Evolutionary conservation across 37 sponge, comb jelly and placozoan genomes (phyloP).

Genomic region (Beroe ovata): DNA sequence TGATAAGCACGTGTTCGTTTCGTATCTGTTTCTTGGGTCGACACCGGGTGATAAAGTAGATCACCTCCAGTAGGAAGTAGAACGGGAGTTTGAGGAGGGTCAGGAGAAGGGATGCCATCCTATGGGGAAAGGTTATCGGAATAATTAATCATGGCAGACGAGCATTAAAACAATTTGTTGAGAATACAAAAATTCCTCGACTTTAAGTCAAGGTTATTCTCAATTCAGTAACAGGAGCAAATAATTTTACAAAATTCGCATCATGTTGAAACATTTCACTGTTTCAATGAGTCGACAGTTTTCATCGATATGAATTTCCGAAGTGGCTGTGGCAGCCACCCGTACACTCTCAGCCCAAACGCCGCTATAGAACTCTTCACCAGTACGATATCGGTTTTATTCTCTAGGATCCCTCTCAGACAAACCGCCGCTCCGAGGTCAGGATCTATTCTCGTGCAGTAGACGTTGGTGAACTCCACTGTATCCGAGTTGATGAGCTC

Average conservation of each 20-base stretch:
- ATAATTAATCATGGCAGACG: no score
- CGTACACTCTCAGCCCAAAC: not conserved
- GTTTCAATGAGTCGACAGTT: not conserved
- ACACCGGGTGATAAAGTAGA: not conserved
- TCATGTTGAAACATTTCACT: not conserved
- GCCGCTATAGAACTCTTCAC: not conserved
- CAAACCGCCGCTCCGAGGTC: not conserved
- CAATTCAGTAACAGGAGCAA: no score
- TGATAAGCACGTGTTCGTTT: not conserved
- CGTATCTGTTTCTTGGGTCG: not conserved
- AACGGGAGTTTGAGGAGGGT: not conserved
- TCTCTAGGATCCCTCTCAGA: not conserved
- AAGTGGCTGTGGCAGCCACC: not conserved
- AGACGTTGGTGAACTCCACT: not conserved
- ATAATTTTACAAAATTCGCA: no score
- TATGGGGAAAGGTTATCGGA: no score
- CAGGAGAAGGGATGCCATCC: not conserved
- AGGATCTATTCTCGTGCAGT: not conserved
- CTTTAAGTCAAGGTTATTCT: no score
- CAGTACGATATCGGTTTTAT: not conserved
- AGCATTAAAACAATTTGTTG: no score
- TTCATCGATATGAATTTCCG: not conserved
- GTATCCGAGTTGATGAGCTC: not conserved
- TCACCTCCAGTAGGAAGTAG: slow-evolving; percentile 3
- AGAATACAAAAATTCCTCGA: no score